These are phyloP conservation scores for Artemia sinica DNA, from an alignment of 2,888 invertebrate genomes.

Conservation along the genomic window DNA sequence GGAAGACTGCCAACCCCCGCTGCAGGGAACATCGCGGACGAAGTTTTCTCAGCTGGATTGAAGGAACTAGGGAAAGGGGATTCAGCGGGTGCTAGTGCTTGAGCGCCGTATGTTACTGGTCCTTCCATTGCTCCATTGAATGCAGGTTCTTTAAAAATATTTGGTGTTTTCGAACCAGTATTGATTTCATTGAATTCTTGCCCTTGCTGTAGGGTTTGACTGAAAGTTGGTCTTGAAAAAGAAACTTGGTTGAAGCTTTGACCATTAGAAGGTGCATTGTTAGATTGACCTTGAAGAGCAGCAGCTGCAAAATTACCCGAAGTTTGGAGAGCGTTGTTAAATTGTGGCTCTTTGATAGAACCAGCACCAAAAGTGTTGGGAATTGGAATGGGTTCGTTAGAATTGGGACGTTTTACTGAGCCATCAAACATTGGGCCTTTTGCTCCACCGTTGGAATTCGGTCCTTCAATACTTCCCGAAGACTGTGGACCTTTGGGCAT, in stretches of 20 bases:
- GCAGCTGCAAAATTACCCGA: no score
- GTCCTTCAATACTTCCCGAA: neutral
- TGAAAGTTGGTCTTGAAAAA: neutral
- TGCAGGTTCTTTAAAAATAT: neutral
- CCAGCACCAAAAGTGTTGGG: no score
- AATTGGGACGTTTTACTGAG: neutral
- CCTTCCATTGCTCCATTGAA: neutral
- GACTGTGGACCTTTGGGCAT: neutral
- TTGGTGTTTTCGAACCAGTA: neutral
- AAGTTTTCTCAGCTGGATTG: neutral
- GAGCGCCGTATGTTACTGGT: neutral
- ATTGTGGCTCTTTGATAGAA: no score
- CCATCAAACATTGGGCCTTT: neutral
- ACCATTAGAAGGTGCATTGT: neutral
- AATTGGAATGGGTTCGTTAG: neutral
- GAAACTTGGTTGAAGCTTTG: neutral
- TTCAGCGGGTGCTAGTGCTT: slow-evolving; percentile 5
- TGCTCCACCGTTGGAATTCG: neutral
- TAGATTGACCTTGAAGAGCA: no score
- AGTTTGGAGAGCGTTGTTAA: no score
- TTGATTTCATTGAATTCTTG: neutral
- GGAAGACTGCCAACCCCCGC: no score
- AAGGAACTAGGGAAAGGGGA: neutral
- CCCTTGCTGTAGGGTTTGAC: neutral
- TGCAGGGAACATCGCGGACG: no score